Evolutionary conservation across 1,140 invertebrate genomes (phyloP), one percentile per base, ranked within the genome.

Genomic region (Trachymyrmex septentrionalis): DNA sequence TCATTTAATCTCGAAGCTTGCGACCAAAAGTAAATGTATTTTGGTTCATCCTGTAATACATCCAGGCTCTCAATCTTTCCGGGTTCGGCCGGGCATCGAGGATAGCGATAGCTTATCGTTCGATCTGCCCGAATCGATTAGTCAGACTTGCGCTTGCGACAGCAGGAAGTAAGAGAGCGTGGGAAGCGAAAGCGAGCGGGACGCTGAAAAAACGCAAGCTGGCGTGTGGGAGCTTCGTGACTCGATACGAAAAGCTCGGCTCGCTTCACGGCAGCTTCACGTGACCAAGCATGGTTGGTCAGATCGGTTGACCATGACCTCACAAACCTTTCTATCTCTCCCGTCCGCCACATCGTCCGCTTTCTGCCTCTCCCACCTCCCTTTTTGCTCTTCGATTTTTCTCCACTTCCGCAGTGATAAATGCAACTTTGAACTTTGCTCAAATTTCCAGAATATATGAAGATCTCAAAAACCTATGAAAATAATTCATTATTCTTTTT

Each of bases 261-360:
- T 61, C 30, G 59, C n/a, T n/a, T n/a, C n/a, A n/a, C 72, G 50
- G 69, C 61, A 16, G 38, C 53, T 86, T 86, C 59, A 71, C 53
- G 76, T 86, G 85, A 80, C 84, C 84, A 53, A 66, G 76, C 85
- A 64, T 59, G 73, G 71, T 59, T 21, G 64, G 21, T 48, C 24
- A 59, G 66, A 80, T 80, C 27, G 80, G 48, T 66, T 66, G 86
- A 87, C 86, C 86, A 73, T 87, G 86, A 87, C 86, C 86, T 87
- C 77, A 57, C 44, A 53, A 67, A 86, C 85, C 85, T 59, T 72
- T 80, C 48, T 86, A 64, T 69, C 82, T 69, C 82, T 66, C 61
- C 59, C 72, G 59, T 78, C 77, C 59, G 53, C 21, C 30, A 59
- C 30, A 10, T 55, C 34, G 38, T 19, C 34, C 53, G 64, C 38